A percentile compares a stretch with the other conserved stretches of the same genome.
Conservation (phyloP, 2,797 vertebrate species). For the Rhinatrema bivittatum region DNA sequence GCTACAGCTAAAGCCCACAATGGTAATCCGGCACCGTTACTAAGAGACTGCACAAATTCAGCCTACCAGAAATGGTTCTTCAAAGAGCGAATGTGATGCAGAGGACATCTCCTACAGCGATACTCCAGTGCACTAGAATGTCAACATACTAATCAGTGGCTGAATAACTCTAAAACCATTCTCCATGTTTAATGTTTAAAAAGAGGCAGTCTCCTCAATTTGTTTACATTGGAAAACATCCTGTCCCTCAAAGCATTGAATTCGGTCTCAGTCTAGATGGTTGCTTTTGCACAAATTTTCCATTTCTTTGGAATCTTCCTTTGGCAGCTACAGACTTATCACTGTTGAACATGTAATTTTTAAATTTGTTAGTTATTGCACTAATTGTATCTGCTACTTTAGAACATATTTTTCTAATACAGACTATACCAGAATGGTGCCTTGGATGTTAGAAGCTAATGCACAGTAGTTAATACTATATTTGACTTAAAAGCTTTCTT, state of each 20-base stretch:
- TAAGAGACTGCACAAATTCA: conserved; percentile 65
- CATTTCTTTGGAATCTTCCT: conserved; percentile 13
- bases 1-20: conserved; percentile 53
- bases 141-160: conserved; percentile 2
- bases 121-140: not conserved
- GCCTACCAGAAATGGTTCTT: conserved; percentile 85
- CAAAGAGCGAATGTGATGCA: conserved; percentile 59
- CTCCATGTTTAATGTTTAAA: too few relatives aligned
- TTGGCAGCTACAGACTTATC: conserved; percentile 43
- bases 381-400: too few relatives aligned
- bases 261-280: not conserved
- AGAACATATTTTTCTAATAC: too few relatives aligned
- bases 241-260: conserved; percentile 21
- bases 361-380: too few relatives aligned
- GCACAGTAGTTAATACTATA: too few relatives aligned
- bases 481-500: too few relatives aligned
- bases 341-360: too few relatives aligned
- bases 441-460: too few relatives aligned
- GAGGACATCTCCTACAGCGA: not conserved
- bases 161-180: conserved; percentile 17
- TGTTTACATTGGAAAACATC: conserved; percentile 23
- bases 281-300: conserved; percentile 3
- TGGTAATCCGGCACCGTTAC: conserved; percentile 61
- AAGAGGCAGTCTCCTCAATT: conserved; percentile 16
- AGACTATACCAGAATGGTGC: too few relatives aligned